Conservation (phyloP, 2,797 vertebrate genomes). For the Austrolebias charrua region DNA sequence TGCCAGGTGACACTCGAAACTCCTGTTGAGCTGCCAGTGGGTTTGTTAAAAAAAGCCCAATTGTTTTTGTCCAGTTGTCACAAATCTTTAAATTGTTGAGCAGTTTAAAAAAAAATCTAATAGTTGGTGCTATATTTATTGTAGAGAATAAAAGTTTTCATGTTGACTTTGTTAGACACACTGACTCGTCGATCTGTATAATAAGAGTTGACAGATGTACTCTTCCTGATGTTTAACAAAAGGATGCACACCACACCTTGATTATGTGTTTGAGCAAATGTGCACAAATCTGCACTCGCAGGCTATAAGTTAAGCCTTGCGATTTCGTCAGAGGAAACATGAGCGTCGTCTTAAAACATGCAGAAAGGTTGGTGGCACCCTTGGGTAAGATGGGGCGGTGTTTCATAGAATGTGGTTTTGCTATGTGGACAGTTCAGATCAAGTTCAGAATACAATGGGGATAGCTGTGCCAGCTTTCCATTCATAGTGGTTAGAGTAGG, state of each 20-base stretch:
- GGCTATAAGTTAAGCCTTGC: conserved; percentile 27
- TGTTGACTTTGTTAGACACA: conserved; percentile 10
- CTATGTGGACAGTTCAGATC: conserved; percentile 44
- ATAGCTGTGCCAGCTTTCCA: not conserved
- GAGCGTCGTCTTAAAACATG: conserved; percentile 26
- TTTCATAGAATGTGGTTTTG: conserved; percentile 53
- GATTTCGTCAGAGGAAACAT: conserved; percentile 60
- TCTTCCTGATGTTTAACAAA: conserved; percentile 56
- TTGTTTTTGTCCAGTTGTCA: not conserved
- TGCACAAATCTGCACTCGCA: not conserved
- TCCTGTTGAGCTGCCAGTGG: conserved; percentile 32
- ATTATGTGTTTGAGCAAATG: not conserved
- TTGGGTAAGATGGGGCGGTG: conserved; percentile 5
- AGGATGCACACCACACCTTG: conserved; percentile 48
- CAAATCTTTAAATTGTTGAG: not conserved
- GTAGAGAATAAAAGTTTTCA: not conserved
- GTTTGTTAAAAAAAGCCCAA: conserved; percentile 3
- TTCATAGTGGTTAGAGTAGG: not conserved
- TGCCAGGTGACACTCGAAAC: conserved; percentile 50
- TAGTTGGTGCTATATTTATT: not conserved
- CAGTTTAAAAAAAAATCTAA: not conserved
- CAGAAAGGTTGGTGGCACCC: conserved; percentile 27
- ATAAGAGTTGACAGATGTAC: conserved; percentile 69
- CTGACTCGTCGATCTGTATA: conserved; percentile 45
- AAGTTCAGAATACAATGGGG: conserved; percentile 40